Conservation (phyloP, 2,888 invertebrate species). For the Lasioglossum lativentre region DNA sequence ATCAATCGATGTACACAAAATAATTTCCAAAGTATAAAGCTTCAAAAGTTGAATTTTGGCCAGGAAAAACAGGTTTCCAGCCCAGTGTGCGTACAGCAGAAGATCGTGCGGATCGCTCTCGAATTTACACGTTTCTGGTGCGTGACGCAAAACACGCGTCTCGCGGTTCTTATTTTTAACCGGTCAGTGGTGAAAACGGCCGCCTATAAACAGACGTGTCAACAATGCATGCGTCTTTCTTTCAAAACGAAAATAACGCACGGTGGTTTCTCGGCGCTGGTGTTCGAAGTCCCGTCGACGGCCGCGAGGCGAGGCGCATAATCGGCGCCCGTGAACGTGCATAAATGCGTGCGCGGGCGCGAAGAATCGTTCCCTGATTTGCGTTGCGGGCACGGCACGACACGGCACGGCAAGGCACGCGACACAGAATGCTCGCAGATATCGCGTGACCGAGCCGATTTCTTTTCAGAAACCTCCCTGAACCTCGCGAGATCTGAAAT, state of each 20-base stretch:
- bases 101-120: background rate
- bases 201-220: background rate
- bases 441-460: slow-evolving; percentile 43
- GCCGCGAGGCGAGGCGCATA: background rate
- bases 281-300: slow-evolving; percentile 1
- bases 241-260: background rate
- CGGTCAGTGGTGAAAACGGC: background rate
- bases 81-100: too few species aligned
- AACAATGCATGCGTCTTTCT: slow-evolving; percentile 20
- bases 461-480: slow-evolving; percentile 48
- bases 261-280: background rate
- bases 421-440: background rate
- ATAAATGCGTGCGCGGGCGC: background rate
- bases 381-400: background rate
- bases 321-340: too few species aligned
- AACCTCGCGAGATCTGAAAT: slow-evolving; percentile 26
- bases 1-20: too few species aligned
- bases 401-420: background rate
- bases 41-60: too few species aligned
- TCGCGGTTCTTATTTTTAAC: slow-evolving; percentile 30
- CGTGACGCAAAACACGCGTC: background rate
- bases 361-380: slow-evolving; percentile 28
- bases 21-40: too few species aligned
- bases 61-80: too few species aligned
- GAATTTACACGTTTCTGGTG: background rate